phyloP scores from a whole-genome alignment of 2,113 vertebrate species.

The Promerops cafer region DNA sequence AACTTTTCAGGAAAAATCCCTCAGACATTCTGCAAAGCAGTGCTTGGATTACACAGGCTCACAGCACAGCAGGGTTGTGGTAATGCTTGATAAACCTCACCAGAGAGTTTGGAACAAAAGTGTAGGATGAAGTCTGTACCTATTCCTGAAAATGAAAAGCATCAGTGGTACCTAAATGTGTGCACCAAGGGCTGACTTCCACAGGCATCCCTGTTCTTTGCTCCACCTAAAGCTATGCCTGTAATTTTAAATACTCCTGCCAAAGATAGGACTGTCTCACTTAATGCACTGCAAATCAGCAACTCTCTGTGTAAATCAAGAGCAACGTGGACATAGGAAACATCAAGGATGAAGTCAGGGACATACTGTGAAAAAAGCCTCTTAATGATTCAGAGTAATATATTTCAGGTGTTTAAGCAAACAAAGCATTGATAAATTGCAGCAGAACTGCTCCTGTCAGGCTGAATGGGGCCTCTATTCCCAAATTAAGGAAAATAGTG shows the following conservation, averaged over 20 bases:
- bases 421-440: conserved; percentile 6
- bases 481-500: background rate
- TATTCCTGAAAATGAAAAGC: background rate
- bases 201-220: background rate
- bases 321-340: background rate
- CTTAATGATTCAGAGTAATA: background rate
- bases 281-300: background rate
- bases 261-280: background rate
- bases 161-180: background rate
- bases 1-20: background rate
- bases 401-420: conserved; percentile 29
- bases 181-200: background rate
- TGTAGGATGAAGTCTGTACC: background rate
- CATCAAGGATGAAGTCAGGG: conserved; percentile 29
- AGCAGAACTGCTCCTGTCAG: background rate
- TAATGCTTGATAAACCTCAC: background rate
- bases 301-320: background rate
- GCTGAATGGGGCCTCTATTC: background rate
- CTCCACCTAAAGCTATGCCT: background rate
- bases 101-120: background rate
- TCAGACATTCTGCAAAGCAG: background rate
- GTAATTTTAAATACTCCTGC: background rate
- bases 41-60: background rate
- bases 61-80: background rate
- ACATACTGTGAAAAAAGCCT: background rate